Base-by-base conservation (phyloP, 2,888 invertebrate genomes). In the Oxycera nigricornis region DNA sequence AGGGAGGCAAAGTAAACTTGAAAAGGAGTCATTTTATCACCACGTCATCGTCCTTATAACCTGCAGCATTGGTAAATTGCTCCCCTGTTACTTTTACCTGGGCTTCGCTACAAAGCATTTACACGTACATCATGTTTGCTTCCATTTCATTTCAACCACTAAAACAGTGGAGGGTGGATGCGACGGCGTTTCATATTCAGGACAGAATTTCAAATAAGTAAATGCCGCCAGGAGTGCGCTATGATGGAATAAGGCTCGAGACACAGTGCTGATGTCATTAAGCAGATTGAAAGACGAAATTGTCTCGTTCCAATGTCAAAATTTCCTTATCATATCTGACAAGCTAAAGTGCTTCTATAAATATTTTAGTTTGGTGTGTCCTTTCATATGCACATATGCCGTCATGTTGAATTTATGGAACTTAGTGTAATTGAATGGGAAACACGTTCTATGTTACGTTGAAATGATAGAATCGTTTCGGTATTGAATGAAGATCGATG, bases 241-340 rank as follows among this genome's bases (percentile, higher is more conserved):
- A 39, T 9, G 39, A n/a, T n/a, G 39, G 39, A n/a, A 14, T 9
- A n/a, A n/a, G n/a, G n/a, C n/a, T n/a, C n/a, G 11, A 1, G 17
- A 20, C 17, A 35, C 35, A 7, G 35, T 55, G 55, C 14, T 55
- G 61, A 31, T 61, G 17, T 61, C 61, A 61, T 61, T 61, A 61
- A 61, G 61, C n/a, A 61, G 61, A 61, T 61, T 30, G 61, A 31
- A 61, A 61, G 61, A 61, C 61, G 31, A 31, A 28, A 61, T 61
- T 61, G 61, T 61, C 61, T 61, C 61, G 6, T 61, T 30, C 31
- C 31, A 30, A 30, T 11, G 30, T 31, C n/a, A 17, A 61, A 61
- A 61, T 61, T 61, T 31, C 22, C 61, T 61, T 61, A 61, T 61
- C 61, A 20, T 31, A 61, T 61, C 61, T 61, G 61, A 61, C 61